Conservation (phyloP, 2,797 vertebrate genomes). For the Apogon hyalosoma region DNA sequence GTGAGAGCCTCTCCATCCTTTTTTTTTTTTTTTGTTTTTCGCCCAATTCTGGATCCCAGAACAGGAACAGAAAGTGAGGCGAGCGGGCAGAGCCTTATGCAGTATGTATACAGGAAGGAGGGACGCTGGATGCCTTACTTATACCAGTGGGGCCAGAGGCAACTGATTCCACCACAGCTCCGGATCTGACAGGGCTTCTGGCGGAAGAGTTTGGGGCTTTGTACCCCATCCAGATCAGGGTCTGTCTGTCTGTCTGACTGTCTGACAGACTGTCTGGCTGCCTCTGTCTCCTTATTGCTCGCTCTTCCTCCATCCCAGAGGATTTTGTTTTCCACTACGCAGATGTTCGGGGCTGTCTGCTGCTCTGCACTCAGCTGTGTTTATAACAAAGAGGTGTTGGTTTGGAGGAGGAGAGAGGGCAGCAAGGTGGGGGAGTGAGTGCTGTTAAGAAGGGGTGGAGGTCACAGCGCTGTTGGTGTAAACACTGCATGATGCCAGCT, state of each 20-base stretch:
- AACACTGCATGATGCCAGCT: conserved; percentile 75
- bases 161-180: conserved; percentile 51
- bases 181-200: conserved; percentile 62
- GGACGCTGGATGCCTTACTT: conserved; percentile 47
- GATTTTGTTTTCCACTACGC: conserved; percentile 70
- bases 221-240: conserved; percentile 60
- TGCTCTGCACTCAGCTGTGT: conserved; percentile 78
- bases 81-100: conserved; percentile 13
- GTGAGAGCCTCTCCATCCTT: conserved; percentile 44
- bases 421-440: conserved; percentile 57
- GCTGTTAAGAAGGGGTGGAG: conserved; percentile 49
- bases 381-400: conserved; percentile 80
- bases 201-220: conserved; percentile 59
- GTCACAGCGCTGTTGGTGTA: conserved; percentile 71
- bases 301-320: conserved; percentile 61
- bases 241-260: conserved; percentile 50
- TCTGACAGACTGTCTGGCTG: conserved; percentile 64
- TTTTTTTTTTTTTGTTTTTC: conserved; percentile 14
- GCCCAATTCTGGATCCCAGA: conserved; percentile 31
- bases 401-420: conserved; percentile 68
- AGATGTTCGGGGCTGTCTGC: conserved; percentile 78
- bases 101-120: conserved; percentile 46
- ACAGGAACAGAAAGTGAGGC: conserved; percentile 22
- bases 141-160: conserved; percentile 44
- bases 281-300: conserved; percentile 41